Percentiles rank a stretch among this genome's conserved stretches.
phyloP scores from a whole-genome alignment of 2,888 invertebrate species.

The Herminia tarsipennalis region DNA sequence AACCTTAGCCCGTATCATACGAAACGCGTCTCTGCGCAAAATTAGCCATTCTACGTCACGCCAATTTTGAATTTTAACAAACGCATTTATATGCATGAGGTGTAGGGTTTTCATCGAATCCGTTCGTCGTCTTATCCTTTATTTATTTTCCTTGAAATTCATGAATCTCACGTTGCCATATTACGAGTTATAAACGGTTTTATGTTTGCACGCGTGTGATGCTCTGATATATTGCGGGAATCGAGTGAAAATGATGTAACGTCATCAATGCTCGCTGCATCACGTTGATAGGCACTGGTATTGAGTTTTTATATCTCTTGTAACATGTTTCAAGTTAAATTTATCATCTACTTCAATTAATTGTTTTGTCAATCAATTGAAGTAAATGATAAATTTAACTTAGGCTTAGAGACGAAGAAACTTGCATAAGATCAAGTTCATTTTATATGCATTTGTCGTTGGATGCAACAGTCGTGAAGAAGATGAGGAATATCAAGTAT shows the following conservation, averaged over 20 bases:
- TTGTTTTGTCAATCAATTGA: conserved; percentile 10
- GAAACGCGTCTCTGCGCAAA: conserved; percentile 16
- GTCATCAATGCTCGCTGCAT: conserved; percentile 10
- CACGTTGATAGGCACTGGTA: conserved; percentile 10
- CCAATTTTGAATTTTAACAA: conserved; percentile 62
- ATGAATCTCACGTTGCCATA: conserved; percentile 56
- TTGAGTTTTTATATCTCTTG: conserved; percentile 10
- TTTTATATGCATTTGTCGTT: neutral
- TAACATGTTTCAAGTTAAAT: neutral
- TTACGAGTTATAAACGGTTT: conserved; percentile 59
- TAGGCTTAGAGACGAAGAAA: neutral
- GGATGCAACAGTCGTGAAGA: neutral
- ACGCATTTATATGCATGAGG: conserved; percentile 67
- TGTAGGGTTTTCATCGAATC: conserved; percentile 57
- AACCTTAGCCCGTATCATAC: conserved; percentile 6
- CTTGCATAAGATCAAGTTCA: neutral
- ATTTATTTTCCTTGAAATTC: conserved; percentile 62
- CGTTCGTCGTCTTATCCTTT: conserved; percentile 51
- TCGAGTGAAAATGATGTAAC: conserved; percentile 18
- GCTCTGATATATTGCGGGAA: conserved; percentile 17
- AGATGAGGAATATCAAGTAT: neutral
- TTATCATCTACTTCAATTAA: too few relatives aligned
- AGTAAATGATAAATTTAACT: neutral
- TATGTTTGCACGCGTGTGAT: conserved; percentile 31
- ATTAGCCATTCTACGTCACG: conserved; percentile 47